Conservation (phyloP, 2,888 invertebrate species). For the Apocheima hispidaria region DNA sequence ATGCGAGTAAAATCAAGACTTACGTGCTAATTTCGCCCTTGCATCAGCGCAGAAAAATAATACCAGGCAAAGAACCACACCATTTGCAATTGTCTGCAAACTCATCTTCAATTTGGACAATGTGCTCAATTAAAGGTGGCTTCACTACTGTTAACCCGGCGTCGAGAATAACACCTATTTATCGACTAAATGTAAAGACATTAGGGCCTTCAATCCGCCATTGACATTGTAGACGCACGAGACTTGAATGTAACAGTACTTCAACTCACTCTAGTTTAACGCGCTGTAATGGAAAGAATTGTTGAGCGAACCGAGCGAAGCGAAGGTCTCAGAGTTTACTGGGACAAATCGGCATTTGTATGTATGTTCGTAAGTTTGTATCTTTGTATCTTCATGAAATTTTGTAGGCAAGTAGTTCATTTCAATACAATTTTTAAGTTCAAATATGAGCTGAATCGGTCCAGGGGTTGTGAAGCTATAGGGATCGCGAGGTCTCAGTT, state of each 20-base stretch:
- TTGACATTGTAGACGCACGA: slow-evolving; percentile 48
- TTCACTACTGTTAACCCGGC: slow-evolving; percentile 57
- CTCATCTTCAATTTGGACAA: slow-evolving; percentile 58
- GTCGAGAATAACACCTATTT: slow-evolving; percentile 66
- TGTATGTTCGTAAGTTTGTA: no score
- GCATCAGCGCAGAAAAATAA: slow-evolving; percentile 54
- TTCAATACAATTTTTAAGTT: no score
- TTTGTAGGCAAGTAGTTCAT: no score
- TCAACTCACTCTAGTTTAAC: not conserved
- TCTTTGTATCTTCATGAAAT: no score
- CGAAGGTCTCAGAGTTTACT: no score
- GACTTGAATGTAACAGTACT: slow-evolving; percentile 6
- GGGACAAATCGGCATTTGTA: no score
- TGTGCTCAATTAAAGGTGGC: slow-evolving; percentile 59
- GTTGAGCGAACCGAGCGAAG: no score
- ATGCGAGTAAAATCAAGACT: slow-evolving; percentile 49
- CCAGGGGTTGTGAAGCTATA: no score
- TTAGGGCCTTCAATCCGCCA: slow-evolving; percentile 58
- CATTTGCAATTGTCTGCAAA: slow-evolving; percentile 47
- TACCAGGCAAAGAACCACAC: slow-evolving; percentile 53
- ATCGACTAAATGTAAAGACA: slow-evolving; percentile 67
- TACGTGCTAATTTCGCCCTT: slow-evolving; percentile 69
- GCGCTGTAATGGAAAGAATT: no score
- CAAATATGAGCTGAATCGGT: no score
- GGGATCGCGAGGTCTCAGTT: no score